Evolutionary conservation across 2,797 vertebrate genomes (phyloP), one percentile per base, ranked within the genome.

Genomic region (Spatula clypeata): DNA sequence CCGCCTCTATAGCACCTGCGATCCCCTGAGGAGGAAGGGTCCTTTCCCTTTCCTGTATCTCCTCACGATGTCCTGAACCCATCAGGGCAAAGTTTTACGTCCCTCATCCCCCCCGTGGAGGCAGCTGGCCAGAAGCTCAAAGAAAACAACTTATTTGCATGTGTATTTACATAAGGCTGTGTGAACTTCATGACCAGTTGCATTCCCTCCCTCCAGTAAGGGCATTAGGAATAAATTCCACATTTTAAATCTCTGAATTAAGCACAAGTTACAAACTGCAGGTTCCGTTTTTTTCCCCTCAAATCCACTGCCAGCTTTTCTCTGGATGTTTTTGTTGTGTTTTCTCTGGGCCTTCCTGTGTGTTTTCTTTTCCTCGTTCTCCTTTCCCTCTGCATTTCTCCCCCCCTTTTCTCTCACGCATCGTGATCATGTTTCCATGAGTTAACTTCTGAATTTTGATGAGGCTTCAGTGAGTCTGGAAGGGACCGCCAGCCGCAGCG

Each of bases 101-200:
- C 81, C 92, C 83, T 76, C 38, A 89, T 95, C 55, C 88, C 86
- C 57, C 95, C 94, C 74, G 77, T 13, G 3, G 88, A 93, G 94
- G 83, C 90, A 92, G 90, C 80, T 92, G 93, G 80, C 86, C 93
- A 95, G 95, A 62, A 95, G 74, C 95, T 92, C 86, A 94, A 91
- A 85, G 92, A 95, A 96, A 94, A 95, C 71, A 92, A 79, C 92
- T 89, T 45, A 89, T 95, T 96, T 97, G 94, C 93, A 96, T 90
- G 45, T 1, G 0, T 94, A 90, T 96, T 97, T 97, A 91, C 90
- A 95, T 97, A 97, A 97, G 95, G 93, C 90, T 87, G 74, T 85
- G 93, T 95, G 97, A 97, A 95, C 95, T 97, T 91, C 90, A 85
- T 95, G 96, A 94, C 92, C 93, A 67, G 86, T 92, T 92, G 61